Base-by-base conservation (phyloP, 2,113 vertebrate species). In the Myodes glareolus region DNA sequence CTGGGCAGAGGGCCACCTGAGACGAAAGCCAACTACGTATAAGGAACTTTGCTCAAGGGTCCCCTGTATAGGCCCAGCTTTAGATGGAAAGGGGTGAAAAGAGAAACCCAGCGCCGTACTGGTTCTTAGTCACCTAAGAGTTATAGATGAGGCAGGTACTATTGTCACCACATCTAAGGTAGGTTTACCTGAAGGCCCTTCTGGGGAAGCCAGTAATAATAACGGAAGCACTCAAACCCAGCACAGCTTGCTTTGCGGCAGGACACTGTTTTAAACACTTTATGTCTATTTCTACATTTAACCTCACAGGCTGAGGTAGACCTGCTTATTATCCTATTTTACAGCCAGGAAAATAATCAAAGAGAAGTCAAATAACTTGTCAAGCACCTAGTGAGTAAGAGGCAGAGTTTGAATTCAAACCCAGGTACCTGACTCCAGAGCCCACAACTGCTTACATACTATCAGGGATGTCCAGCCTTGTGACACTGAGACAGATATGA, bases 1-100 rank as follows among this genome's bases (percentile, higher is more conserved):
- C 29, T 45, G 10, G 94, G 94, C 95, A 97, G 89, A 91, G 63
- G 89, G 93, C 93, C 92, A 96, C 94, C 39, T 95, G 94, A 94
- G 95, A 96, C 55, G 75, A 96, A 31, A 96, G 97, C 91, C 89
- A 92, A 82, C 25, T 5, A 58, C 21, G 36, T 25, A 78, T 91
- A 96, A 70, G 61, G 65, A 1, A 61, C 27, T 50, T 42, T 92
- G 68, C 80, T 95, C 42, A 92, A 52, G 78, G 67, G 52, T 86
- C 72, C 75, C 92, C 21, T 92, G 90, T 94, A 90, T 85, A 95
- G 72, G 14, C 70, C 29, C 42, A 75, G 82, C 21, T 95, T 82
- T 88, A 86, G 61, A 80, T 42, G 50, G 95, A 82, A 88, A 91
- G 16, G 16, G 73, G 0, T 84, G 23, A 6, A 52, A 93, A 96